Evolutionary conservation across 2,888 invertebrate species (phyloP).

Genomic region (Drosophila recens): DNA sequence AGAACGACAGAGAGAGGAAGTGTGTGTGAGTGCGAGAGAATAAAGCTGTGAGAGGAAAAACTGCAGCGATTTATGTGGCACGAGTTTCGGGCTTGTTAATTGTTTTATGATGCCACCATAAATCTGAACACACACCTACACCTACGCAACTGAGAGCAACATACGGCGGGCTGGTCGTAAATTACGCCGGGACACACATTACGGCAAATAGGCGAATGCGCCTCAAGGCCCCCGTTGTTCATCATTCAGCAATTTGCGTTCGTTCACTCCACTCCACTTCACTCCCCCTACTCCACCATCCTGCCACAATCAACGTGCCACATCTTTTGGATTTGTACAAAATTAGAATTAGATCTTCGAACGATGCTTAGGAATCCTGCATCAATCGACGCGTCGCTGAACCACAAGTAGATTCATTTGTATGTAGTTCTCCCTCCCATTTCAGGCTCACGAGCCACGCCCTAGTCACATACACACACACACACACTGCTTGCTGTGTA

Average conservation of each 20-base stretch:
- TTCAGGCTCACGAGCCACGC: slow-evolving; percentile 59
- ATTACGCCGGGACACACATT: slow-evolving; percentile 65
- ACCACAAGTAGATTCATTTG: slow-evolving; percentile 1
- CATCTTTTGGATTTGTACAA: slow-evolving; percentile 30
- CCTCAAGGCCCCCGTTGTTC: slow-evolving; percentile 21
- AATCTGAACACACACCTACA: slow-evolving; percentile 63
- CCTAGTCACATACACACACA: slow-evolving; percentile 48
- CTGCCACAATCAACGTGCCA: slow-evolving; percentile 28
- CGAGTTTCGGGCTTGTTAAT: slow-evolving; percentile 80
- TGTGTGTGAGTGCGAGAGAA: slow-evolving; percentile 3
- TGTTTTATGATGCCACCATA: slow-evolving; percentile 81
- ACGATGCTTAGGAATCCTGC: slow-evolving; percentile 51
- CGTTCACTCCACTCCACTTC: slow-evolving; percentile 51
- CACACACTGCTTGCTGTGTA: slow-evolving; percentile 44
- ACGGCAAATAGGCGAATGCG: slow-evolving; percentile 67
- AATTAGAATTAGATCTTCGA: slow-evolving; percentile 52
- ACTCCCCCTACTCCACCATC: slow-evolving; percentile 46
- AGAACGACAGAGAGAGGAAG: slow-evolving; percentile 1
- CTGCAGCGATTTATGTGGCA: slow-evolving; percentile 79
- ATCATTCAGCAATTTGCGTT: slow-evolving; percentile 53
- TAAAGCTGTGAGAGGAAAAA: slow-evolving; percentile 20
- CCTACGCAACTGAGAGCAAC: slow-evolving; percentile 46
- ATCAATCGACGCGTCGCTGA: slow-evolving; percentile 71
- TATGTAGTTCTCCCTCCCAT: slow-evolving; percentile 1
- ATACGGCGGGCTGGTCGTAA: slow-evolving; percentile 74